phyloP scores from a whole-genome alignment of 2,888 invertebrate genomes.

The Cryptus viduatorius region DNA sequence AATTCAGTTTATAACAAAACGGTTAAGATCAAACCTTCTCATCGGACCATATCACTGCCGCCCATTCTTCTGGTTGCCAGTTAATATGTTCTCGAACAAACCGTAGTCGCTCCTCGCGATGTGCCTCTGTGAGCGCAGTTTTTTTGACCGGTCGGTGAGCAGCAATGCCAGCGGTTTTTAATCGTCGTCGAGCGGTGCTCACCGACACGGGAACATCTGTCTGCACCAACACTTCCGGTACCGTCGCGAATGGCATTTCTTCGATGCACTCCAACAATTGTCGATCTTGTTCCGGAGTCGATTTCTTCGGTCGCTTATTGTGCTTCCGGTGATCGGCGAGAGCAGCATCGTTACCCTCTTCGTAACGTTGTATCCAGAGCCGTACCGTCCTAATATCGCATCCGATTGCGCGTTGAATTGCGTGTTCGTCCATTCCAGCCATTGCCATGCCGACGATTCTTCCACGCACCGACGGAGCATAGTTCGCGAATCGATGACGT shows the following conservation, averaged over 20 bases:
- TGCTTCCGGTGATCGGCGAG: background rate
- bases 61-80: too few species aligned
- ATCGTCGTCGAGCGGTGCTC: too few species aligned
- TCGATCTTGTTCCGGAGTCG: constrained; percentile 27
- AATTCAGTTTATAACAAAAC: background rate
- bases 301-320: constrained; percentile 8
- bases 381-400: background rate
- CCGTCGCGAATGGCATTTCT: constrained; percentile 15
- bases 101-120: too few species aligned
- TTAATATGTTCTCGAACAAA: too few species aligned
- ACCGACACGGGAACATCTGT: too few species aligned
- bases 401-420: background rate
- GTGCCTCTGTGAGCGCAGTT: too few species aligned
- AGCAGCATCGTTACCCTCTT: background rate
- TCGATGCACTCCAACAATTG: background rate
- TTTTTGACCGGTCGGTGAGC: too few species aligned
- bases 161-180: too few species aligned
- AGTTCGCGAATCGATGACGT: background rate
- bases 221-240: background rate
- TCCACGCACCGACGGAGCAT: background rate
- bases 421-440: background rate
- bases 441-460: constrained; percentile 10
- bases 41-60: too few species aligned
- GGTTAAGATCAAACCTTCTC: too few species aligned
- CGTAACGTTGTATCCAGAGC: background rate